Conservation (phyloP, 2,888 invertebrate species). For the Hetaerina titia region DNA sequence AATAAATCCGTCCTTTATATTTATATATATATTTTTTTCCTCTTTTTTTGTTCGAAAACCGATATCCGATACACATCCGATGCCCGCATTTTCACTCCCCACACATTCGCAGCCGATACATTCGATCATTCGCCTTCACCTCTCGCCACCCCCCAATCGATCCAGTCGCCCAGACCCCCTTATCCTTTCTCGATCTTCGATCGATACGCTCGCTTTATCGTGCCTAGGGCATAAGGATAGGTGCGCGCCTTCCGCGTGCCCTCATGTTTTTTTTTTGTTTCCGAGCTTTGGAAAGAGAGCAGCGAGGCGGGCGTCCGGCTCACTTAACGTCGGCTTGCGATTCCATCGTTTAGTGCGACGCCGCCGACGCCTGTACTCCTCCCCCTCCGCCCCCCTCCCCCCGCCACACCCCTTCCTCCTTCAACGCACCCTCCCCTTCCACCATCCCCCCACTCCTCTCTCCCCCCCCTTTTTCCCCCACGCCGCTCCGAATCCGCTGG, state of each 20-base stretch:
- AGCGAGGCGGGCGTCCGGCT: constrained; percentile 34
- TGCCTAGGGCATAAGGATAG: not conserved
- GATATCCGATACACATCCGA: constrained; percentile 39
- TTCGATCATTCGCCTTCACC: not conserved
- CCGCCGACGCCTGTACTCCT: constrained; percentile 51
- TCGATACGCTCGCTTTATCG: not conserved
- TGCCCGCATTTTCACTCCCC: constrained; percentile 7
- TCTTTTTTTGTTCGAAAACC: constrained; percentile 9
- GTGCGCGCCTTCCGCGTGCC: not conserved
- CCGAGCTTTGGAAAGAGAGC: not conserved
- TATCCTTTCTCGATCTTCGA: not conserved
- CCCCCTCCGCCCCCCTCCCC: not conserved
- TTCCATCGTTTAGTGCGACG: constrained; percentile 66
- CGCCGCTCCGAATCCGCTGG: constrained; percentile 22
- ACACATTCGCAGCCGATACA: not conserved
- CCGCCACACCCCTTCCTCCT: not conserved
- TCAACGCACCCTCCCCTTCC: not conserved
- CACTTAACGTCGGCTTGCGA: constrained; percentile 66
- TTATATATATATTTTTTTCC: not conserved
- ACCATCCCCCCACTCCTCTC: not conserved
- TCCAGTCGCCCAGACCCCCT: not conserved
- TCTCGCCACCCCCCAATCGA: not conserved
- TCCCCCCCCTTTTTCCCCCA: not conserved
- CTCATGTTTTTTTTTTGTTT: not conserved
- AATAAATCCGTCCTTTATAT: not conserved